Evolutionary conservation across 2,888 invertebrate species (phyloP), one percentile per base, ranked within the genome.

Genomic region (Candidula unifasciata): DNA sequence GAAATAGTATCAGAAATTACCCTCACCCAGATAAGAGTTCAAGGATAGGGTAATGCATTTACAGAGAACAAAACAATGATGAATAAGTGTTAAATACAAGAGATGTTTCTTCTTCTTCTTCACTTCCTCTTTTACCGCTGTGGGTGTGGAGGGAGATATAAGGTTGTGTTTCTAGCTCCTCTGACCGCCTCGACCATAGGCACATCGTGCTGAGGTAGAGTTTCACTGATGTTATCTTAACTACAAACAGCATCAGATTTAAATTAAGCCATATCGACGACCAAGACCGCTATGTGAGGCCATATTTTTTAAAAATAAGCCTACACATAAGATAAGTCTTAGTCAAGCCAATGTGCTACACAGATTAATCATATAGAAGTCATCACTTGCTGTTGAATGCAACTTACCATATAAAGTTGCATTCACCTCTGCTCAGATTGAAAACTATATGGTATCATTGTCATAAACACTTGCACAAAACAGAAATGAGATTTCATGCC

Each of bases 171-270:
- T n/a, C n/a, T n/a, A n/a, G n/a, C n/a, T n/a, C n/a, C n/a, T n/a
- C n/a, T n/a, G n/a, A n/a, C n/a, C n/a, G n/a, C n/a, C n/a, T n/a
- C n/a, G n/a, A n/a, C n/a, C n/a, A n/a, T n/a, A n/a, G n/a, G n/a
- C n/a, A n/a, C n/a, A n/a, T n/a, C n/a, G n/a, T n/a, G n/a, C n/a
- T n/a, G n/a, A n/a, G n/a, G n/a, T n/a, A n/a, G n/a, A n/a, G n/a
- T n/a, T n/a, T n/a, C n/a, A n/a, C n/a, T n/a, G n/a, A n/a, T n/a
- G n/a, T n/a, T n/a, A n/a, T n/a, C n/a, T n/a, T n/a, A 68, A 68
- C 3, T 68, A 24, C 18, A 24, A 33, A 68, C 33, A 68, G 71
- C 80, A 80, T 80, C 80, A 80, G 80, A 71, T 54, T 57, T 80
- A 54, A 37, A 57, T 80, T 2, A 52, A 71, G 71, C 13, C 80